Evolutionary conservation across 2,888 invertebrate species (phyloP).

Genomic region (Yponomeuta cagnagella): DNA sequence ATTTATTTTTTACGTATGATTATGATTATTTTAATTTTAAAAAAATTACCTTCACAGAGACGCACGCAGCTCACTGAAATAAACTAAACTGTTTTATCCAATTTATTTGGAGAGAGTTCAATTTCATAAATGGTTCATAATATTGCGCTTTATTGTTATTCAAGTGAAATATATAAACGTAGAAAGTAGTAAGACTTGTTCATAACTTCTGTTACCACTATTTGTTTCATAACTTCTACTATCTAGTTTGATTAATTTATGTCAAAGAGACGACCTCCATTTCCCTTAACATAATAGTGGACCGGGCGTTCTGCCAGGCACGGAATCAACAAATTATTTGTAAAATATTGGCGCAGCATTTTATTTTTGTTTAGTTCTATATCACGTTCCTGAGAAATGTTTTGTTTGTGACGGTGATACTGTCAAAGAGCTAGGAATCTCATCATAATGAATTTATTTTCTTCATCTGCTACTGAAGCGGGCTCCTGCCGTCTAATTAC

Average conservation of each 20-base stretch:
- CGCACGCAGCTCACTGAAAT: neutral
- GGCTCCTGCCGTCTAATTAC: neutral
- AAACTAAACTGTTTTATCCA: neutral
- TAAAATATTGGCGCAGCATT: constrained; percentile 29
- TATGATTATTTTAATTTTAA: no score
- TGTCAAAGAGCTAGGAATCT: neutral
- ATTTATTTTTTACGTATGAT: no score
- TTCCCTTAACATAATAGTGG: constrained; percentile 39
- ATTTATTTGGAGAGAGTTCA: neutral
- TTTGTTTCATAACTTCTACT: neutral
- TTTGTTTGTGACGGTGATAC: constrained; percentile 17
- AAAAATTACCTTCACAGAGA: neutral
- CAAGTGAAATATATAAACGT: neutral
- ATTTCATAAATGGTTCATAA: neutral
- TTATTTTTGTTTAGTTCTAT: constrained; percentile 32
- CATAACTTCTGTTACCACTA: neutral
- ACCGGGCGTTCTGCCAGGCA: constrained; percentile 48
- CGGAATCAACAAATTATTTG: constrained; percentile 41
- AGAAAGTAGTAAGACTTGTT: neutral
- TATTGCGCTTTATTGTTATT: neutral
- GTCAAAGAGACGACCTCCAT: constrained; percentile 37
- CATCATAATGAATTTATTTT: neutral
- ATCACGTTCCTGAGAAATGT: constrained; percentile 20
- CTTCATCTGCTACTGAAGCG: neutral
- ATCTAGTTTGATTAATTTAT: constrained; percentile 31